These are phyloP conservation scores for Syrrhaptes paradoxus DNA, from an alignment of 2,113 vertebrate species.

Conservation along the genomic window DNA sequence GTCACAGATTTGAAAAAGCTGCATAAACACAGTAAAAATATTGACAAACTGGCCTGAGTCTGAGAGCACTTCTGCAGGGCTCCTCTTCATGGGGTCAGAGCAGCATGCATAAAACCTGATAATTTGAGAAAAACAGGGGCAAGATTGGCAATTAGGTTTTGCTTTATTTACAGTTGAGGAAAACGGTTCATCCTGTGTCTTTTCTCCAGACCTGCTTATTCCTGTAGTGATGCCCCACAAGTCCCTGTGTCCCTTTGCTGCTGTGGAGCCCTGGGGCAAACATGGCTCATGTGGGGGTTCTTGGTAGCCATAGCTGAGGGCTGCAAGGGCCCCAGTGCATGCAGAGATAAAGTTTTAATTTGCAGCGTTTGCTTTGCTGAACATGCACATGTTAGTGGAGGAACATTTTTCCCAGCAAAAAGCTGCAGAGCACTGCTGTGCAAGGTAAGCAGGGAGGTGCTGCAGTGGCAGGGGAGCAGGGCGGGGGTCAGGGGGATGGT, in stretches of 20 bases:
- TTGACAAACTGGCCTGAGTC: not conserved
- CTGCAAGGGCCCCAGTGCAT: not conserved
- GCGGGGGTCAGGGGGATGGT: fast-evolving
- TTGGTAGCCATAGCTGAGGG: not conserved
- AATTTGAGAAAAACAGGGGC: not conserved
- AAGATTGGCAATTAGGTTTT: not conserved
- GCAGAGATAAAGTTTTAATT: not conserved
- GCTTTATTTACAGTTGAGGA: not conserved
- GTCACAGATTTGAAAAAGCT: not conserved
- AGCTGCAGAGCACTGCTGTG: not conserved
- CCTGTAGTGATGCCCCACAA: not conserved
- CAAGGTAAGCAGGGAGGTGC: not conserved
- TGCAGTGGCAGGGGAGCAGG: fast-evolving
- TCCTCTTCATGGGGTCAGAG: not conserved
- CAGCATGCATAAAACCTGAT: not conserved
- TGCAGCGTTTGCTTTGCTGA: not conserved
- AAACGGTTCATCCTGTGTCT: not conserved
- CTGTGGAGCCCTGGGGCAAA: not conserved
- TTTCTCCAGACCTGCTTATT: not conserved
- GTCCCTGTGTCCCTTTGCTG: not conserved
- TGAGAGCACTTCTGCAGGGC: not conserved
- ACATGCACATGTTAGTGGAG: not conserved
- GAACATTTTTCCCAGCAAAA: not conserved
- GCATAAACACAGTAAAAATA: not conserved
- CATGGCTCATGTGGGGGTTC: fast-evolving